Evolutionary conservation across 2,797 vertebrate species (phyloP).

Genomic region (Hyperoplus immaculatus): DNA sequence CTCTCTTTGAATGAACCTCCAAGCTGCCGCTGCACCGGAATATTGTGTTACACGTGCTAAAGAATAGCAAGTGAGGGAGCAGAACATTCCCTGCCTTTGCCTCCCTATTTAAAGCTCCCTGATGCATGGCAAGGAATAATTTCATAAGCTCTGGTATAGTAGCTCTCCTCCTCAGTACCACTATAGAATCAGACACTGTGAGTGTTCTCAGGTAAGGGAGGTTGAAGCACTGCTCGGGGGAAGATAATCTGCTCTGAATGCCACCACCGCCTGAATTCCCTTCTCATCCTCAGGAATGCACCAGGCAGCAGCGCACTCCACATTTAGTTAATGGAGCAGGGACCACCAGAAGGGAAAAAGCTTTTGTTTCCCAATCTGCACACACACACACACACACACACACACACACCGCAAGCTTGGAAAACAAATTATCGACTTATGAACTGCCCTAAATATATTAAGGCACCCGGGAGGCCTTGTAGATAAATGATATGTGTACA

Average conservation of each 20-base stretch:
- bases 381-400: constrained; percentile 17
- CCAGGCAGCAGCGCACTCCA: constrained; percentile 35
- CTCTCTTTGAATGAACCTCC: constrained; percentile 13
- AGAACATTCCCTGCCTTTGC: constrained; percentile 13
- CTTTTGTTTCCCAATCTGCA: background rate
- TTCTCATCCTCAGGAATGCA: constrained; percentile 58
- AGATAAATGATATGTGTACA: constrained; percentile 4
- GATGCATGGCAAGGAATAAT: constrained; percentile 45
- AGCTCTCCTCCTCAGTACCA: constrained; percentile 30
- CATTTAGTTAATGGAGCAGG: constrained; percentile 67
- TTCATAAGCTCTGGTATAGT: constrained; percentile 51
- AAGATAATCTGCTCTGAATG: constrained; percentile 78
- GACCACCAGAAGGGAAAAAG: constrained; percentile 40
- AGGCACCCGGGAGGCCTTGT: constrained; percentile 14
- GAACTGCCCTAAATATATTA: constrained; percentile 41
- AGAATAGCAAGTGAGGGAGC: constrained; percentile 22
- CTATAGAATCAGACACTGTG: constrained; percentile 49
- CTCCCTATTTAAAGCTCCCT: constrained; percentile 25
- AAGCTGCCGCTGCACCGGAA: constrained; percentile 1
- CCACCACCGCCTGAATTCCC: constrained; percentile 65
- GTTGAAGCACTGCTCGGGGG: constrained; percentile 60
- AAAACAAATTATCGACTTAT: constrained; percentile 60
- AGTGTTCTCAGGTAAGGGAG: constrained; percentile 52
- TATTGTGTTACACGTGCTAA: constrained; percentile 15
- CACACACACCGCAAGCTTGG: constrained; percentile 19